Percentiles rank a stretch among this genome's conserved stretches.
These are phyloP conservation scores for Augochlorella aurata DNA, from an alignment of 2,888 invertebrate species.

Conservation along the genomic window DNA sequence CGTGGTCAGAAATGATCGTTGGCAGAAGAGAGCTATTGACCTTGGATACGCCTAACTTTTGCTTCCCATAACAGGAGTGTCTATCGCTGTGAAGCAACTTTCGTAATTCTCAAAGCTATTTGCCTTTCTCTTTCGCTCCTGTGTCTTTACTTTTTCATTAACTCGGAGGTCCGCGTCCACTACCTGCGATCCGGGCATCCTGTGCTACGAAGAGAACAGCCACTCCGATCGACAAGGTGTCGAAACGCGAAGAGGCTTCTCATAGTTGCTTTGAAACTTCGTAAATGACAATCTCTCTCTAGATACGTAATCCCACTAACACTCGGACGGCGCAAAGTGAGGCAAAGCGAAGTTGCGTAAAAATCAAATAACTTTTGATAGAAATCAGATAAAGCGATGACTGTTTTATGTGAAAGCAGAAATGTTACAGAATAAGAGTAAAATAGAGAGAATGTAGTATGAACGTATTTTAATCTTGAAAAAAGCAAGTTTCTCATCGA, in stretches of 20 bases:
- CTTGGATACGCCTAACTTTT: constrained; percentile 15
- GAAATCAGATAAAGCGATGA: no score
- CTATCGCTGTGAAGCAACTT: constrained; percentile 13
- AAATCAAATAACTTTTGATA: no score
- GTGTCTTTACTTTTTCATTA: constrained; percentile 5
- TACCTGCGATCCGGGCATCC: not conserved
- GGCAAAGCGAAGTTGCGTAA: no score
- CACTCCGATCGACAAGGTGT: not conserved
- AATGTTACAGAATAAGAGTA: no score
- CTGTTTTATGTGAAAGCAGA: no score
- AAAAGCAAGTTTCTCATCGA: no score
- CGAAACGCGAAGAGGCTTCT: not conserved
- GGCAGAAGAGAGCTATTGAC: constrained; percentile 10
- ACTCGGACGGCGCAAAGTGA: no score
- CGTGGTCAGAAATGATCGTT: not conserved
- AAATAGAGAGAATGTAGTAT: no score
- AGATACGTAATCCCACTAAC: no score
- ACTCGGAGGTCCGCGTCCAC: not conserved
- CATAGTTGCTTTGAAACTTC: not conserved
- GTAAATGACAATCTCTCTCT: no score
- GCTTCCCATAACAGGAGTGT: constrained; percentile 14
- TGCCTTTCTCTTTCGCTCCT: constrained; percentile 20
- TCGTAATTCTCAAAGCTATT: constrained; percentile 15
- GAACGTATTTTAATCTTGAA: no score
- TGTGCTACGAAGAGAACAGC: not conserved